These are phyloP conservation scores for Sparus aurata DNA, from an alignment of 2,797 vertebrate species.

Conservation along the genomic window DNA sequence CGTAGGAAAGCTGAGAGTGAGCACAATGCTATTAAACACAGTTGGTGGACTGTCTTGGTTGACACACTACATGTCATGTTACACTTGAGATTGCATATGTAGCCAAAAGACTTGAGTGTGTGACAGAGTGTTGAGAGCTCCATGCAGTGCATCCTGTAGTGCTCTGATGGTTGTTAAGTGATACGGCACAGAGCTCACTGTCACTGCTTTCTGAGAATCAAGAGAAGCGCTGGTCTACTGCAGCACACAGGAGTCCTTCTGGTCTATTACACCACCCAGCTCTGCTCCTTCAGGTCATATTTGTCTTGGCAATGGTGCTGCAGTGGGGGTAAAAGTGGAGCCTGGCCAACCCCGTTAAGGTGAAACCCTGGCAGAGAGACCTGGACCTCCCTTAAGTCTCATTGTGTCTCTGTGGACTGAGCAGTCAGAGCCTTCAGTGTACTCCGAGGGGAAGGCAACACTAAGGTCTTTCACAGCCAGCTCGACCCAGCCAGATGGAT, in stretches of 20 bases:
- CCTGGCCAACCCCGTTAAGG: constrained; percentile 45
- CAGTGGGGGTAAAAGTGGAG: constrained; percentile 40
- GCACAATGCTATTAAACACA: constrained; percentile 2
- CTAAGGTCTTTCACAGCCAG: constrained; percentile 72
- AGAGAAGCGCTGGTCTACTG: constrained; percentile 2
- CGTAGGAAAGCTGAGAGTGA: background rate
- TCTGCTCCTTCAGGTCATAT: constrained; percentile 64
- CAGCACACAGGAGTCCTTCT: constrained; percentile 63
- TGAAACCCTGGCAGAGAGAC: constrained; percentile 37
- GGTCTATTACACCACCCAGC: constrained; percentile 62
- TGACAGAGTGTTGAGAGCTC: constrained; percentile 48
- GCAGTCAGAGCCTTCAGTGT: constrained; percentile 70
- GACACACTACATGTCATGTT: constrained; percentile 22
- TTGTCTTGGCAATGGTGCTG: constrained; percentile 71
- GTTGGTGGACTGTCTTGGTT: background rate
- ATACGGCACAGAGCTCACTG: constrained; percentile 43
- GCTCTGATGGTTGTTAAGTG: constrained; percentile 40
- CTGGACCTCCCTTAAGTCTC: constrained; percentile 65
- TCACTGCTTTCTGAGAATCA: constrained; percentile 26
- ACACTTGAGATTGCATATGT: constrained; percentile 14
- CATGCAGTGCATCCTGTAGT: constrained; percentile 4
- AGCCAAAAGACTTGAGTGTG: constrained; percentile 38
- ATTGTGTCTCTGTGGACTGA: constrained; percentile 45
- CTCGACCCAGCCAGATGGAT: constrained; percentile 7
- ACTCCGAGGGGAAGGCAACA: constrained; percentile 54